phyloP scores from a whole-genome alignment of 2,797 vertebrate species.

The Heliangelus exortis region DNA sequence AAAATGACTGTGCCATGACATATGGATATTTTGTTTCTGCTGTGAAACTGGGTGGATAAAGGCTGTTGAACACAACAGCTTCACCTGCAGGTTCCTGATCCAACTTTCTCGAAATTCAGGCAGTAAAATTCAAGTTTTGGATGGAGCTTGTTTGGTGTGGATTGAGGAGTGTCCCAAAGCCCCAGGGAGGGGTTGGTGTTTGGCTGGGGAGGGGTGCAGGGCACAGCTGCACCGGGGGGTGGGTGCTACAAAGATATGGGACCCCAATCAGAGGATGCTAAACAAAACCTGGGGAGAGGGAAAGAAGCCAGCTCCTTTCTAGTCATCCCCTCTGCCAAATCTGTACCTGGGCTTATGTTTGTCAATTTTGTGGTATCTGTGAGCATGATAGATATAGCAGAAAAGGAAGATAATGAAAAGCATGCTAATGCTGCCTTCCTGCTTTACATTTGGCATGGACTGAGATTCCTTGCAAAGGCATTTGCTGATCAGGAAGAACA shows the following conservation, averaged over 20 bases:
- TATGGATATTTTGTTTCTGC: not conserved
- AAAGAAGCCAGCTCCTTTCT: not conserved
- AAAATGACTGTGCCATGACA: not conserved
- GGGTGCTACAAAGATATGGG: not conserved
- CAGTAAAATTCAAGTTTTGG: not conserved
- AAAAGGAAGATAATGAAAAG: not conserved
- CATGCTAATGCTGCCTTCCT: not conserved
- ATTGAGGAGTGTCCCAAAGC: not conserved
- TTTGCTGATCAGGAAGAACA: not conserved
- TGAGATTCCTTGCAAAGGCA: not conserved
- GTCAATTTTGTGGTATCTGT: not conserved
- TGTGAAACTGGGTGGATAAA: not conserved
- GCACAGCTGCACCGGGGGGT: not conserved
- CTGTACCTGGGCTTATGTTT: rapidly evolving
- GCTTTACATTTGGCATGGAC: not conserved
- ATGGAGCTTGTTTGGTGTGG: not conserved
- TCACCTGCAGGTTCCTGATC: not conserved
- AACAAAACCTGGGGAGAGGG: not conserved
- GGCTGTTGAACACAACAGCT: not conserved
- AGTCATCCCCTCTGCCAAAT: not conserved
- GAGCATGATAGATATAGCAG: not conserved
- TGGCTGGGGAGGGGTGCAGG: not conserved
- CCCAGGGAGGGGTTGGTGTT: rapidly evolving
- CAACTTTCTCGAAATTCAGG: not conserved
- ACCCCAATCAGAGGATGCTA: not conserved